These are phyloP conservation scores for Podarcis raffonei DNA, from an alignment of 2,113 vertebrate genomes.

Conservation along the genomic window DNA sequence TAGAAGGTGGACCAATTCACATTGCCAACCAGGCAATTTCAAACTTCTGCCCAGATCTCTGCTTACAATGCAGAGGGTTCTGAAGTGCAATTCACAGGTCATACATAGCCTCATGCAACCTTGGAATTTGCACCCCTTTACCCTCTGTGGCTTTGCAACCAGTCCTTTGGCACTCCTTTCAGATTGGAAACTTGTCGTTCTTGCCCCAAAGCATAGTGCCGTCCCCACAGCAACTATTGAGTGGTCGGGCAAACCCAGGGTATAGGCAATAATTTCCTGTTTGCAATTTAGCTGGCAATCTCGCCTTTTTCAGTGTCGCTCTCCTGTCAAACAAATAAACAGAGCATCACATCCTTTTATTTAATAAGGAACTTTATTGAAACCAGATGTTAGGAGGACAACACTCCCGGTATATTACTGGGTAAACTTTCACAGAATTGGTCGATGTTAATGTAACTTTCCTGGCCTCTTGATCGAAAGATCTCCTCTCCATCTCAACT, in stretches of 20 bases:
- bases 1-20: background rate
- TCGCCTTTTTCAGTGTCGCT: background rate
- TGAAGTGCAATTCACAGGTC: background rate
- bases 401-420: background rate
- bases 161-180: background rate
- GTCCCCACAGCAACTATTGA: background rate
- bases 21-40: background rate
- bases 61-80: background rate
- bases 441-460: background rate
- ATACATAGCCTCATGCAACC: background rate
- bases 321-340: background rate
- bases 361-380: constrained; percentile 24
- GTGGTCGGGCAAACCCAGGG: background rate
- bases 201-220: background rate
- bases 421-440: background rate
- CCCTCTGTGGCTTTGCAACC: background rate
- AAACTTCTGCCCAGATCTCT: background rate
- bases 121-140: background rate
- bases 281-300: background rate
- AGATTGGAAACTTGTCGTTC: background rate
- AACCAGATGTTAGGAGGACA: background rate
- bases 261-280: background rate
- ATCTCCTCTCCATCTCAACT: background rate
- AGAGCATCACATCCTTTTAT: background rate
- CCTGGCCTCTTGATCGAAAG: background rate